Conservation (phyloP, 2,888 invertebrate species). For the Cinara cedri region DNA sequence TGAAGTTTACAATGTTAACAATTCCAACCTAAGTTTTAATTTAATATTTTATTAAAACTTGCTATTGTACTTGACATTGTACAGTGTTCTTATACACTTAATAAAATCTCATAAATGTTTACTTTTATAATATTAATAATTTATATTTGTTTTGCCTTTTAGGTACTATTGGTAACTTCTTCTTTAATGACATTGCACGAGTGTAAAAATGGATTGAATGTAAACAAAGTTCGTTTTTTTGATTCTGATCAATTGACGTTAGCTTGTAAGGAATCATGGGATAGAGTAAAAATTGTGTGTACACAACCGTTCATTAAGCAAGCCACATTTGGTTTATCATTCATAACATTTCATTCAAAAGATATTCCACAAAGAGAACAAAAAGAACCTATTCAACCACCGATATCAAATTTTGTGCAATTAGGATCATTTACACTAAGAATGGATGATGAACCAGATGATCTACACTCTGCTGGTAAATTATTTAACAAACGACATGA, state of each 20-base stretch:
- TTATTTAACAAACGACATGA: conserved; percentile 68
- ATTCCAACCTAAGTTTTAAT: too few relatives aligned
- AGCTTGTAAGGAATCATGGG: conserved; percentile 75
- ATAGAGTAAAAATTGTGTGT: conserved; percentile 81
- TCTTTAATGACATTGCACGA: conserved; percentile 81
- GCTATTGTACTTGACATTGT: too few relatives aligned
- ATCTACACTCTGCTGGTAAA: conserved; percentile 68
- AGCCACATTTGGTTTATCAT: conserved; percentile 80
- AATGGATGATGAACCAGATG: conserved; percentile 65
- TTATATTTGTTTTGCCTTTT: conserved; percentile 57
- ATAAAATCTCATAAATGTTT: too few relatives aligned
- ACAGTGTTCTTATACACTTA: too few relatives aligned
- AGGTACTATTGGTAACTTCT: conserved; percentile 78
- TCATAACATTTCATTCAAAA: conserved; percentile 71
- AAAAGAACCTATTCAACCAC: conserved; percentile 52
- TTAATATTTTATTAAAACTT: too few relatives aligned
- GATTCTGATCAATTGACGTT: conserved; percentile 66
- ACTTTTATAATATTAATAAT: conserved; percentile 5
- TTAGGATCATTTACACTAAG: conserved; percentile 66
- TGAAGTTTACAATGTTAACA: too few relatives aligned
- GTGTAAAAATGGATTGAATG: conserved; percentile 71
- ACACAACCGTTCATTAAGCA: conserved; percentile 86
- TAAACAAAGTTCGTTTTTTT: conserved; percentile 79
- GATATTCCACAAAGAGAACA: conserved; percentile 58
- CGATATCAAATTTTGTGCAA: conserved; percentile 57